Evolutionary conservation across 2,888 invertebrate genomes (phyloP).

Genomic region (Girardia tigrina): DNA sequence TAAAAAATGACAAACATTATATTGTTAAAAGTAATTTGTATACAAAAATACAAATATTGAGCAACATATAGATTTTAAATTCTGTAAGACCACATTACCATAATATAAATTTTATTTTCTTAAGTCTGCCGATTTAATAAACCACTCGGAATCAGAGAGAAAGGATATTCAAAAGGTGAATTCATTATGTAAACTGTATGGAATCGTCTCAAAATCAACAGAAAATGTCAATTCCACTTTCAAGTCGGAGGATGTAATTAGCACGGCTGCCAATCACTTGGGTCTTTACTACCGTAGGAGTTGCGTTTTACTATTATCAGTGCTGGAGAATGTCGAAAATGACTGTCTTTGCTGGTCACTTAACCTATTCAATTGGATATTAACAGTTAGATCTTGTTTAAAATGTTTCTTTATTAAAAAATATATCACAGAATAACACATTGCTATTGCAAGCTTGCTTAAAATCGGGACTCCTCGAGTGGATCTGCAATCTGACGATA

Average conservation of each 20-base stretch:
- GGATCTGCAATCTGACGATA: neutral
- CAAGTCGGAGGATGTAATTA: neutral
- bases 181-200: neutral
- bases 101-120: no score
- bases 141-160: no score
- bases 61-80: no score
- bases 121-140: no score
- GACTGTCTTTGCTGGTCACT: neutral
- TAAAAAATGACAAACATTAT: no score
- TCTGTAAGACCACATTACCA: no score
- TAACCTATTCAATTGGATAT: neutral
- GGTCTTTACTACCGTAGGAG: neutral
- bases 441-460: slow-evolving; percentile 2
- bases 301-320: neutral
- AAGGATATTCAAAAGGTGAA: no score
- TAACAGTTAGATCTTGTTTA: neutral
- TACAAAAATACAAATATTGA: no score
- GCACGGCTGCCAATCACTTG: neutral
- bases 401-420: neutral
- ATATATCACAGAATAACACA: neutral
- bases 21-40: no score
- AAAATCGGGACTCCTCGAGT: neutral
- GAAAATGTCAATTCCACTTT: neutral
- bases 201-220: neutral
- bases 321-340: neutral